These are phyloP conservation scores for Strongylocentrotus purpuratus DNA, from an alignment of 35 echinoderm and acorn worm genomes.

Conservation along the genomic window DNA sequence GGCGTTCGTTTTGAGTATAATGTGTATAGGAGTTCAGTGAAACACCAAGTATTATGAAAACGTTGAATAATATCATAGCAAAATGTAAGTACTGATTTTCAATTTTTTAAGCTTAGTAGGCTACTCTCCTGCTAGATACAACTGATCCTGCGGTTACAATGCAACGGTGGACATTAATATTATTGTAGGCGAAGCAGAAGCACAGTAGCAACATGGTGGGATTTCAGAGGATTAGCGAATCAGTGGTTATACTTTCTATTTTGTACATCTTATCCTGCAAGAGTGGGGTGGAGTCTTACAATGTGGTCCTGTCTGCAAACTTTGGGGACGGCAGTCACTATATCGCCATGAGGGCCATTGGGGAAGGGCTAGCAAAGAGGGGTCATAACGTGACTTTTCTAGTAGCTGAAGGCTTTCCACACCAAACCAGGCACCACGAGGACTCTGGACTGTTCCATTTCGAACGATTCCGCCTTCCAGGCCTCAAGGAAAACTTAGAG, in stretches of 20 bases:
- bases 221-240: neutral
- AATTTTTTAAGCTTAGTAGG: too few species aligned
- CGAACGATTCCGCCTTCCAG: neutral
- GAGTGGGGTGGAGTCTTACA: neutral
- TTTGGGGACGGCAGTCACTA: slow-evolving; percentile 27
- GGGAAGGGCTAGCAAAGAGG: neutral
- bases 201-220: neutral
- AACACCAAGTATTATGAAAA: neutral
- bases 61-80: neutral
- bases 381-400: slow-evolving; percentile 37
- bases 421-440: neutral
- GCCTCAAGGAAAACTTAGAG: neutral
- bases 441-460: slow-evolving; percentile 13
- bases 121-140: too few species aligned
- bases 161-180: too few species aligned
- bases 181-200: too few species aligned
- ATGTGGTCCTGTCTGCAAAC: neutral
- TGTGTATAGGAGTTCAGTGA: neutral
- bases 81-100: too few species aligned
- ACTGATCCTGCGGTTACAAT: too few species aligned
- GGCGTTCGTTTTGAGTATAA: neutral
- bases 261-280: neutral
- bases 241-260: neutral
- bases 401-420: neutral
- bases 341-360: neutral